A percentile compares a stretch with the other conserved stretches of the same genome.
These are phyloP conservation scores for Mizuhopecten yessoensis DNA, from an alignment of 1,140 invertebrate species.

Conservation along the genomic window DNA sequence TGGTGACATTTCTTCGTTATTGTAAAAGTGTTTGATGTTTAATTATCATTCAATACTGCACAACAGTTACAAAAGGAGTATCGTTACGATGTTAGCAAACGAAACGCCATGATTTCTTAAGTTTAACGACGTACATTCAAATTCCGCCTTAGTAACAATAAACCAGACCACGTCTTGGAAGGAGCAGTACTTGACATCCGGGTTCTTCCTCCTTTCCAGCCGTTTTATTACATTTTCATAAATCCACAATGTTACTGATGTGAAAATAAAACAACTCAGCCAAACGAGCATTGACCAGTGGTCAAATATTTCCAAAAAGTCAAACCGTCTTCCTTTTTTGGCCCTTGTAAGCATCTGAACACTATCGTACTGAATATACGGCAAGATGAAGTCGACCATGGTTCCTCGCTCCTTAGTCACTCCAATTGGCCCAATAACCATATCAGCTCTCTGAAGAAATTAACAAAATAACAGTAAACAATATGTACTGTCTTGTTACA, in stretches of 20 bases:
- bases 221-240: neutral
- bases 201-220: neutral
- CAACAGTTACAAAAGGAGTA: no score
- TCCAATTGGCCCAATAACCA: neutral
- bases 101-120: no score
- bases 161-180: neutral
- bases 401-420: neutral
- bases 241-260: neutral
- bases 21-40: no score
- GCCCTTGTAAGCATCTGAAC: neutral
- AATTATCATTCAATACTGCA: no score
- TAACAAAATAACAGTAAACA: no score
- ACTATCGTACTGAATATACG: neutral
- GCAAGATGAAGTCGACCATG: neutral
- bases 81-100: no score
- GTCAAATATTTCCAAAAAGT: slow-evolving; percentile 9
- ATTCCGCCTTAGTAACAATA: neutral
- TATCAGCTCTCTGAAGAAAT: neutral
- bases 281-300: slow-evolving; percentile 19
- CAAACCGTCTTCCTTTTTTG: neutral
- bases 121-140: slow-evolving; percentile 23
- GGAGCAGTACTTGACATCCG: neutral
- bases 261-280: neutral
- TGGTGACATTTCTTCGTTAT: no score
- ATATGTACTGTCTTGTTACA: no score